Evolutionary conservation across 2,797 vertebrate genomes (phyloP), one percentile per base, ranked within the genome.

Genomic region (Acipenser transmontanus): DNA sequence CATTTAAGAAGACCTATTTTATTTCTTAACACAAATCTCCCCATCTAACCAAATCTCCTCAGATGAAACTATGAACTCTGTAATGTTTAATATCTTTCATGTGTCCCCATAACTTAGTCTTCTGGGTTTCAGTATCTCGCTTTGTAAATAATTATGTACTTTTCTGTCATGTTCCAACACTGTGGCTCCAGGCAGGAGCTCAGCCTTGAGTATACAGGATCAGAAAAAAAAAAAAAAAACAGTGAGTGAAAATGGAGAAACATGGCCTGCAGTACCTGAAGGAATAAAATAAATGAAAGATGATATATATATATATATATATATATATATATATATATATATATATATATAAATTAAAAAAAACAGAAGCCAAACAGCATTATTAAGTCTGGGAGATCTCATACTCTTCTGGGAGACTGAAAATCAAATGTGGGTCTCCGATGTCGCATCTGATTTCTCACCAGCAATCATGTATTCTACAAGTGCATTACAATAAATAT

Each of bases 221-320:
- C 81, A 84, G 81, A 78, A 77, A 72, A 76, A 75, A 80, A 78
- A 20, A 34, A 34, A 79, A 77, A 72, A 76, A 75, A 80, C 78
- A 51, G 74, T 74, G 74, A 87, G 76, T 82, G 77, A 87, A 89
- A 88, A 82, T 82, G 78, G 79, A 85, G 85, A 82, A 88, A 86
- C 88, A 84, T 84, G 84, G 80, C 84, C 83, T 6, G 73, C 82
- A 79, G 82, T 88, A 88, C 87, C 87, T 87, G 81, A 87, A 88
- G 86, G 86, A 89, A 87, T 83, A 79, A 87, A 88, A 90, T 89
- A 88, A 89, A 91, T 87, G 87, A 88, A 84, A 84, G 82, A 84
- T 76, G 81, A 17, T 17, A 17, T 17, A 17, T 17, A 17, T 17
- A 17, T 17, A 17, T 17, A 17, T 17, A 17, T 17, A 17, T 17